These are phyloP conservation scores for Cecidostiba fungosa DNA, from an alignment of 2,888 invertebrate species.

Conservation along the genomic window DNA sequence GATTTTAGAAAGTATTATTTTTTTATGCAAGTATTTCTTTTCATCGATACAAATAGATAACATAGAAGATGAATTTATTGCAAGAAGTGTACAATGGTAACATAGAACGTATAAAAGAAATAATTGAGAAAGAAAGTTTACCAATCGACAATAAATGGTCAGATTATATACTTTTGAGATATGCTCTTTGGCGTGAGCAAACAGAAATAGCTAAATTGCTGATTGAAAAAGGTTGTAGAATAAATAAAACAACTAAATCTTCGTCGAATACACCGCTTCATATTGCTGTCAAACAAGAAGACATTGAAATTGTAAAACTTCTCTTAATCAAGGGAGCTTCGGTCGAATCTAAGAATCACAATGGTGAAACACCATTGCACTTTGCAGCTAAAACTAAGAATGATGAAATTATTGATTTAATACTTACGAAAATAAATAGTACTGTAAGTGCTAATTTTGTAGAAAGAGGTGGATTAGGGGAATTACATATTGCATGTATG, in stretches of 20 bases:
- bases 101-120: neutral
- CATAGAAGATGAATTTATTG: slow-evolving; percentile 7
- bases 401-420: slow-evolving; percentile 13
- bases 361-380: slow-evolving; percentile 33
- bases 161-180: slow-evolving; percentile 27
- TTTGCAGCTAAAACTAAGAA: slow-evolving; percentile 22
- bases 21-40: neutral
- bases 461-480: neutral
- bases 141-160: slow-evolving; percentile 27
- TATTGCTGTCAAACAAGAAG: slow-evolving; percentile 28
- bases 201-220: slow-evolving; percentile 36
- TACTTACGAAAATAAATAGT: neutral
- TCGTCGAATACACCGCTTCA: slow-evolving; percentile 40
- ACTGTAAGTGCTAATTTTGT: neutral
- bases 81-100: slow-evolving; percentile 30
- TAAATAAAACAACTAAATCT: slow-evolving; percentile 26
- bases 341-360: slow-evolving; percentile 20
- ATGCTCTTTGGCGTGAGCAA: slow-evolving; percentile 24
- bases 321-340: slow-evolving; percentile 45
- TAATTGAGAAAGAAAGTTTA: neutral
- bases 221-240: slow-evolving; percentile 24
- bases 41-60: neutral
- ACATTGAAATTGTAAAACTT: slow-evolving; percentile 30
- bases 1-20: neutral
- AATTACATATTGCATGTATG: slow-evolving; percentile 45